phyloP scores from a whole-genome alignment of 2,888 invertebrate species.

The Ferrisia virgata region DNA sequence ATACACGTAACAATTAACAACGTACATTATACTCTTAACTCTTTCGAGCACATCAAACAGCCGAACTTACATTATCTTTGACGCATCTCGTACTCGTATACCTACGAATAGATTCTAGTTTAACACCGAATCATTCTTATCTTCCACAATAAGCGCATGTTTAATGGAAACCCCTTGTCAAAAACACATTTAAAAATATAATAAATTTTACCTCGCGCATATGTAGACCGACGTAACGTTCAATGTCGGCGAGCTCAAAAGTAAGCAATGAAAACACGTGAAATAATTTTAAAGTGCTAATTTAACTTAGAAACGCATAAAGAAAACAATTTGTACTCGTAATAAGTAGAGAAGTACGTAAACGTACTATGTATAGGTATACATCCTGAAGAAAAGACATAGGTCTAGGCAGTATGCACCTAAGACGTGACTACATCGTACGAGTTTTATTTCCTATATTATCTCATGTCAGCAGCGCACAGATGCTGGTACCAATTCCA shows the following conservation, averaged over 20 bases:
- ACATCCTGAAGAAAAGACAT: background rate
- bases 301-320: conserved; percentile 9
- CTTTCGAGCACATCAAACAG: background rate
- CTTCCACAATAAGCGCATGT: background rate
- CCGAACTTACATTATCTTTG: background rate
- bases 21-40: background rate
- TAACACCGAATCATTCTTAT: background rate
- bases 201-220: background rate
- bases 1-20: no score
- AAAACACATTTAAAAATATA: conserved; percentile 17
- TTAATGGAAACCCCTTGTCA: conserved; percentile 8
- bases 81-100: background rate
- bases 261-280: background rate
- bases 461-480: background rate
- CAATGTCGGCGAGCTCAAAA: conserved; percentile 17
- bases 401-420: background rate
- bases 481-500: background rate
- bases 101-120: background rate
- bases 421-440: background rate
- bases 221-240: background rate
- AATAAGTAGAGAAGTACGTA: no score
- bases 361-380: no score
- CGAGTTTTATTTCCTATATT: background rate
- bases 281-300: conserved; percentile 19
- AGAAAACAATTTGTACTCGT: conserved; percentile 14